Base-by-base conservation (phyloP, 2,888 invertebrate species). In the Unio pictorum region DNA sequence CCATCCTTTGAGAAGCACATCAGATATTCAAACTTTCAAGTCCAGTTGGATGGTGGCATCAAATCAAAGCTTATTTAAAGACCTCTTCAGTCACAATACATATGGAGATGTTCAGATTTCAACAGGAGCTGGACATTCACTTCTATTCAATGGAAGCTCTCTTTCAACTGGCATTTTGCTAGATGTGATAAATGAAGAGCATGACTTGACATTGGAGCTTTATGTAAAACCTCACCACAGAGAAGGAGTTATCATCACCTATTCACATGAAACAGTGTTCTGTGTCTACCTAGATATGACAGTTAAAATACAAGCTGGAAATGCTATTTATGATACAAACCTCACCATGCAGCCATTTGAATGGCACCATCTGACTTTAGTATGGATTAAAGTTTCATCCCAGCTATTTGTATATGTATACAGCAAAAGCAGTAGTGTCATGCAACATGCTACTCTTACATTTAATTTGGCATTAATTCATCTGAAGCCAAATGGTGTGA, bases 361-460 rank as follows among this genome's bases (percentile, higher is more conserved):
- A 28, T 85, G 85, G 85, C 74, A 81, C 30, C 80, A 80, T 56
- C 63, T 85, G 34, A 73, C 76, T 15, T 55, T 80, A 3, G 74
- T 76, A 15, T 80, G 70, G 70, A 61, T 63, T 5, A n/a, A 70
- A 55, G 65, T 65, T 34, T 45, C 66, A n/a, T 63, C 66, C 17
- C 61, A 65, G 55, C 56, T 70, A n/a, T 54, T 66, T 8, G 30
- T 70, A 5, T 70, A 70, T 55, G 20, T 66, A 17, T 66, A 61
- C 59, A 58, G 57, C 56, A 63, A 60, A 20, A 54, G 26, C 54
- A 66, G 66, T 45, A 45, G 45, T 45, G 45, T 45, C 45, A 45
- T 45, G 17, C 2, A 55, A 55, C 45, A 17, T 55, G 20, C 6
- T 6, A 23, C 64, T 15, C 45, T 64, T 55, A 15, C 45, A 23